A percentile compares a stretch with the other conserved stretches of the same genome.
Conservation (phyloP, 2,888 invertebrate genomes). For the Argyresthia goedartella region DNA sequence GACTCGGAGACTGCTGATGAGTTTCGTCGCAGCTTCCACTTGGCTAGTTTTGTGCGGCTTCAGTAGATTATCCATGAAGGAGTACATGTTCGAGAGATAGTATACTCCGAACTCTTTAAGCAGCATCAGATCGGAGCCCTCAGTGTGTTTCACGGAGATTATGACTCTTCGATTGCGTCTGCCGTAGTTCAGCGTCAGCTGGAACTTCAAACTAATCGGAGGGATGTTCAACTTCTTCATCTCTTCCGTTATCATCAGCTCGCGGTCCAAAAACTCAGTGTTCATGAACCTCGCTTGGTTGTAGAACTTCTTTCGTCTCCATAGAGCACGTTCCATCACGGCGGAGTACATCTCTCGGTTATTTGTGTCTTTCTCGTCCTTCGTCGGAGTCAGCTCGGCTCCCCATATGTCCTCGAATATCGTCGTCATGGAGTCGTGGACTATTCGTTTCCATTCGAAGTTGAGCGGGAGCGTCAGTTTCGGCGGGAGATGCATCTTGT, state of each 20-base stretch:
- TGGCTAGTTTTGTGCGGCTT: conserved; percentile 10
- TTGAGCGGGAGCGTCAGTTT: conserved; percentile 22
- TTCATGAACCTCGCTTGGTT: conserved; percentile 16
- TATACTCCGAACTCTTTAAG: conserved; percentile 40
- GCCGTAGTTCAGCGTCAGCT: conserved; percentile 24
- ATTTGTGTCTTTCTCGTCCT: conserved; percentile 24
- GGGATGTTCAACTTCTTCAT: conserved; percentile 22
- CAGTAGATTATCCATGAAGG: conserved; percentile 29
- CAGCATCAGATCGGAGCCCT: conserved; percentile 22
- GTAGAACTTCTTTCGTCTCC: conserved; percentile 33
- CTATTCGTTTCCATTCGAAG: conserved; percentile 31
- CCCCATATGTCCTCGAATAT: conserved; percentile 36
- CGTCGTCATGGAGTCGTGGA: conserved; percentile 21
- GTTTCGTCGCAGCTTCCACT: no score
- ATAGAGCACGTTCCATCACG: conserved; percentile 26
- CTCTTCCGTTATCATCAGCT: conserved; percentile 32
- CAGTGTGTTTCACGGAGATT: conserved; percentile 17
- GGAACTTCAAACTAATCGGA: conserved; percentile 24
- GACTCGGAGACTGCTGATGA: no score
- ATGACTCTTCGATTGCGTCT: conserved; percentile 20
- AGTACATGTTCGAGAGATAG: conserved; percentile 24
- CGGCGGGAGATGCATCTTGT: conserved; percentile 26
- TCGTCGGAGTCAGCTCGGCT: conserved; percentile 24
- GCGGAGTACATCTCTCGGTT: conserved; percentile 30
- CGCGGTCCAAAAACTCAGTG: conserved; percentile 24